Evolutionary conservation across 2,888 invertebrate genomes (phyloP), one percentile per base, ranked within the genome.

Genomic region (Eubasilissa splendida): DNA sequence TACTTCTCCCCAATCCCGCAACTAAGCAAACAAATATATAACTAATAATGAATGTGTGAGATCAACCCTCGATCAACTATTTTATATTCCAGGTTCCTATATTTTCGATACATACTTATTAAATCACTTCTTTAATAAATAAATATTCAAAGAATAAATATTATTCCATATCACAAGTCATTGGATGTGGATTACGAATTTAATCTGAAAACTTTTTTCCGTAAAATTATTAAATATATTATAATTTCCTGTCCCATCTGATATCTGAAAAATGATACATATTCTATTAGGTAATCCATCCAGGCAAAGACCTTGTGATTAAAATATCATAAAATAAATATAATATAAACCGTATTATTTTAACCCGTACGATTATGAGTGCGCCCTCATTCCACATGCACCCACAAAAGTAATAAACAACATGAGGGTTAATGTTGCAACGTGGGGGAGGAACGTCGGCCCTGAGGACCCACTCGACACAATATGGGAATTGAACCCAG

Each of bases 21-120:
- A 83, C 79, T 77, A 70, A 77, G 79, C 82, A 83, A 83, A 83
- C 83, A 83, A 83, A 83, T 83, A 83, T 80, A 81, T 80, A 80
- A 83, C 82, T 82, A 83, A 83, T 83, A 80, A 82, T 80, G 82
- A 80, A 83, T 71, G 80, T 56, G 76, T 76, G 76, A 65, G 56
- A 80, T 63, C 70, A 71, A 71, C 71, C 70, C 77, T 75, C 75
- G 75, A 73, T 73, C 42, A n/a, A 22, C 71, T 56, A 73, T 56
- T 73, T 73, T 73, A 73, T 73, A 58, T 73, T 42, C 42, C n/a
- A 33, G 71, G 71, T 73, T 73, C 54, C n/a, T 73, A 73, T 33
- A 50, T n/a, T 50, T 56, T 58, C 33, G 31, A 71, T 11, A 54
- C 68, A 33, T 22, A 52, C 8, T 60, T 22, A 60, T 14, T 22